Conservation (phyloP, 2,113 vertebrate genomes). For the Echinops telfairi region DNA sequence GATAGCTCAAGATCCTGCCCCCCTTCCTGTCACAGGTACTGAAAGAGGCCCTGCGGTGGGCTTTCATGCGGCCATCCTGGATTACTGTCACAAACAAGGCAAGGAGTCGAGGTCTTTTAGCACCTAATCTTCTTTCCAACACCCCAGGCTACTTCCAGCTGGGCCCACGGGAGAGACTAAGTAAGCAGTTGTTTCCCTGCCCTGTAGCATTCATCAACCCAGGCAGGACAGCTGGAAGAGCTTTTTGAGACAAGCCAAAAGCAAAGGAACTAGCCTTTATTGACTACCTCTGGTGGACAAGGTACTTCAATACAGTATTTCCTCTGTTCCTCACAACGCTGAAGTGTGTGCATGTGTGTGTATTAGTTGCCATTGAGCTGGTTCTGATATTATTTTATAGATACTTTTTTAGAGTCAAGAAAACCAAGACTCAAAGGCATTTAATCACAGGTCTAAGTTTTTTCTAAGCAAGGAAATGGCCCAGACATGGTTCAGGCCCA, state of each 20-base stretch:
- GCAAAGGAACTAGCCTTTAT: not conserved
- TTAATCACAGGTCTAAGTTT: not conserved
- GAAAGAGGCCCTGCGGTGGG: not conserved
- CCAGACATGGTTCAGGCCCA: not conserved
- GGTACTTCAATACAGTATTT: not conserved
- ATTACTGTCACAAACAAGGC: not conserved
- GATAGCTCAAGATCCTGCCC: not conserved
- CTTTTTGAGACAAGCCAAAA: constrained; percentile 2
- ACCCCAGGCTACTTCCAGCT: not conserved
- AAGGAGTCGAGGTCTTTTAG: not conserved
- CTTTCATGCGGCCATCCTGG: not conserved
- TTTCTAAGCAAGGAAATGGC: not conserved
- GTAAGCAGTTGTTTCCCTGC: not conserved
- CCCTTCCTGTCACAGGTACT: not conserved
- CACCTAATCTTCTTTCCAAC: not conserved
- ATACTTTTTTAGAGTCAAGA: too few relatives aligned
- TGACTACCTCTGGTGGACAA: not conserved
- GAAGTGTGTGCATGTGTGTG: too few relatives aligned
- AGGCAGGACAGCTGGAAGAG: not conserved
- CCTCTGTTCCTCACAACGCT: not conserved
- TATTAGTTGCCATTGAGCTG: too few relatives aligned
- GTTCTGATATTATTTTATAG: too few relatives aligned
- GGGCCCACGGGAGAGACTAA: not conserved
- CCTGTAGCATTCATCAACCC: not conserved
- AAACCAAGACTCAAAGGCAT: too few relatives aligned